phyloP scores from a whole-genome alignment of 2,113 vertebrate species.

The Sinocyclocheilus rhinocerous region DNA sequence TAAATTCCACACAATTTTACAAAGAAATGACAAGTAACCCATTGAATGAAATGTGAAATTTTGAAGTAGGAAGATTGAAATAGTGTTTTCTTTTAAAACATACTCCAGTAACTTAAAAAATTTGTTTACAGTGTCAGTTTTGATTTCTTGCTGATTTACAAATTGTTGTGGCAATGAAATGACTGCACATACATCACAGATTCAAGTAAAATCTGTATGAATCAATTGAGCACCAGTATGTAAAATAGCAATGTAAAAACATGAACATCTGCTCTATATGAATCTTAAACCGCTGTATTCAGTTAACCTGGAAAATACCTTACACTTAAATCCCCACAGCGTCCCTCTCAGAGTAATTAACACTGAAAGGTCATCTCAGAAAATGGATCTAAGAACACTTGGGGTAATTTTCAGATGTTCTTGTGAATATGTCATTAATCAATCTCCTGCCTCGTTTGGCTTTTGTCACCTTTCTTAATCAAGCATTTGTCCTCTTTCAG shows the following conservation, averaged over 20 bases:
- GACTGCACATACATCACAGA: background rate
- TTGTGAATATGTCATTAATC: slow-evolving; percentile 4
- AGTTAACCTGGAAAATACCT: slow-evolving; percentile 1
- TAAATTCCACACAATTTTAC: no score
- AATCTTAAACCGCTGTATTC: background rate
- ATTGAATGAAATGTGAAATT: no score
- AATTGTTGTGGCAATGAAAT: no score
- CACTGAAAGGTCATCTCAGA: slow-evolving; percentile 20
- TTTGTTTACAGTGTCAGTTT: no score
- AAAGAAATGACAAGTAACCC: no score
- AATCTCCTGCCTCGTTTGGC: background rate
- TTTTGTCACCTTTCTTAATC: background rate
- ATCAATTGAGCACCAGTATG: background rate
- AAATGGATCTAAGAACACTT: background rate
- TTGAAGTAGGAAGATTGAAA: no score
- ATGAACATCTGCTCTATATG: background rate
- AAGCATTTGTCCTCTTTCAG: background rate
- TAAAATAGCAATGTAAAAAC: background rate
- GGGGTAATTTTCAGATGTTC: background rate
- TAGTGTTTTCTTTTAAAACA: no score
- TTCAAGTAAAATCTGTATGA: background rate
- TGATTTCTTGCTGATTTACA: no score
- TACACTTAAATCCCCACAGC: background rate
- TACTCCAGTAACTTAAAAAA: no score
- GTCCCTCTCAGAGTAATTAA: slow-evolving; percentile 12